A percentile compares a stretch with the other conserved stretches of the same genome.
These are phyloP conservation scores for Lathronympha strigana DNA, from an alignment of 2,888 invertebrate genomes.

Conservation along the genomic window DNA sequence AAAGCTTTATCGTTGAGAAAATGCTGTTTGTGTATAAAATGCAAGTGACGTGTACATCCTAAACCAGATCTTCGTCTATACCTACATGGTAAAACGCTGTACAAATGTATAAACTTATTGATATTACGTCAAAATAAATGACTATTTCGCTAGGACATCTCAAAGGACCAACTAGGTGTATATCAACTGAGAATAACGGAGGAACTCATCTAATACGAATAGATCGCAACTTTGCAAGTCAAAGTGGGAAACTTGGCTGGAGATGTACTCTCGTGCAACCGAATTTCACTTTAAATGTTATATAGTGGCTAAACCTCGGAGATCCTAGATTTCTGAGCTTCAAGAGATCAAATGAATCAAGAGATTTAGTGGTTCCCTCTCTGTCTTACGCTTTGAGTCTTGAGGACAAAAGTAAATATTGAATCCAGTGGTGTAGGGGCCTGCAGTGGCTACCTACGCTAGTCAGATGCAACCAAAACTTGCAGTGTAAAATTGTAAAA, in stretches of 20 bases:
- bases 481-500: neutral
- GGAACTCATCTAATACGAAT: slow-evolving; percentile 43
- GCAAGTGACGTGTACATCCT: neutral
- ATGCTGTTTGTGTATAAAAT: neutral
- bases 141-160: slow-evolving; percentile 9
- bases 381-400: neutral
- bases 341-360: slow-evolving; percentile 18
- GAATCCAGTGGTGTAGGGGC: slow-evolving; percentile 4
- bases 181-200: slow-evolving; percentile 36
- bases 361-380: slow-evolving; percentile 13
- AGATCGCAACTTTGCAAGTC: slow-evolving; percentile 50
- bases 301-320: slow-evolving; percentile 29
- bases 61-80: neutral
- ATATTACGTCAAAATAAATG: slow-evolving; percentile 10
- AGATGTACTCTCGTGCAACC: slow-evolving; percentile 49
- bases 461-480: slow-evolving; percentile 19
- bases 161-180: slow-evolving; percentile 36
- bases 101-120: neutral
- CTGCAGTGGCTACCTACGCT: neutral
- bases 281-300: slow-evolving; percentile 42
- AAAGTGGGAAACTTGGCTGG: slow-evolving; percentile 52
- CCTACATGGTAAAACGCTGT: neutral
- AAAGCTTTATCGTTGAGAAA: slow-evolving; percentile 26
- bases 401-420: slow-evolving; percentile 4
- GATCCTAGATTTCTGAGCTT: slow-evolving; percentile 11